Conservation (phyloP, 2,797 vertebrate genomes). For the Gambelia wislizenii region DNA sequence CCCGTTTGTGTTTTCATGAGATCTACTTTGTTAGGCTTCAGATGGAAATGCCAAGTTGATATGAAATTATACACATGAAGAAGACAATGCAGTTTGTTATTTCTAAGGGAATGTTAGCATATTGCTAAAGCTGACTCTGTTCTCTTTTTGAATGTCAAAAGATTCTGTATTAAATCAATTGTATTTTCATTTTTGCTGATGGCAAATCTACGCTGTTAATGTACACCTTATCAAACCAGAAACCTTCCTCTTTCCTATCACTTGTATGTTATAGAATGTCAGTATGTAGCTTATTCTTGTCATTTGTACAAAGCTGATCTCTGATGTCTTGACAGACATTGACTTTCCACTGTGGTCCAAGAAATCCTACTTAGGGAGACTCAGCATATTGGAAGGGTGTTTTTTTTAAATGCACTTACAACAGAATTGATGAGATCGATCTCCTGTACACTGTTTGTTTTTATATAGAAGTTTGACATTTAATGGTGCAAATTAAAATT, state of each 20-base stretch:
- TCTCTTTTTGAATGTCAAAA: not conserved
- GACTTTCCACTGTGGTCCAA: not conserved
- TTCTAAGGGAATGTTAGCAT: not conserved
- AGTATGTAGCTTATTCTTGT: not conserved
- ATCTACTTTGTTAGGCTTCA: not conserved
- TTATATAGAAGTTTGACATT: not conserved
- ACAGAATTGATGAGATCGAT: fast-evolving
- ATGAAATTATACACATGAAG: not conserved
- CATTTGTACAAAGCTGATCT: not conserved
- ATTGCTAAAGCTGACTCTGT: not conserved
- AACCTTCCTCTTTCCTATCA: not conserved
- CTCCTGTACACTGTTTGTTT: constrained; percentile 20
- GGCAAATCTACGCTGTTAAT: not conserved
- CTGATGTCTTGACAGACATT: not conserved
- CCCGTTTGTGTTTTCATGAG: not conserved
- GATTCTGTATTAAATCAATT: not conserved
- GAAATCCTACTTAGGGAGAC: not conserved
- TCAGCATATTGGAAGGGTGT: not conserved
- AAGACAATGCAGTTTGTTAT: not conserved
- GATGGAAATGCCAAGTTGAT: not conserved
- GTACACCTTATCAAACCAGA: not conserved
- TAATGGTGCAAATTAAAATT: not conserved
- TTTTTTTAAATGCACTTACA: not conserved
- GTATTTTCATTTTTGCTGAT: not conserved
- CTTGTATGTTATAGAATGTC: not conserved